phyloP scores from a whole-genome alignment of 1,140 invertebrate genomes.

The Octopus sinensis region DNA sequence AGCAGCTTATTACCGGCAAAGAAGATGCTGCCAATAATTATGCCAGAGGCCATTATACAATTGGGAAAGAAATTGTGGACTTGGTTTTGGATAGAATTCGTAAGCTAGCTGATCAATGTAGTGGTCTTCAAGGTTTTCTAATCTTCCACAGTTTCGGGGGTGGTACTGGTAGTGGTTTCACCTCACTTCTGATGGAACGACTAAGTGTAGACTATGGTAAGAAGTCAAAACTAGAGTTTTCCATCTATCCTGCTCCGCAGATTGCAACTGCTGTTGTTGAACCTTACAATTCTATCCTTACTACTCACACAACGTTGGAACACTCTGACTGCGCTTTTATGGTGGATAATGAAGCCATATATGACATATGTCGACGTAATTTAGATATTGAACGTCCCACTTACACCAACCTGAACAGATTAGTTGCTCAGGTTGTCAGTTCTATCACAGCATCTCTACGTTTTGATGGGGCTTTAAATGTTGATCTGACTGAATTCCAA shows the following conservation, averaged over 20 bases:
- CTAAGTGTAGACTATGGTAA: conserved; percentile 1
- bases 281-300: conserved; percentile 42
- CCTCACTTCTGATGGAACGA: conserved; percentile 2
- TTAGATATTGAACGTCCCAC: conserved; percentile 26
- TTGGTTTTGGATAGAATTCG: not conserved
- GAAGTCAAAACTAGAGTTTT: conserved; percentile 11
- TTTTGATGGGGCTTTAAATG: conserved; percentile 71
- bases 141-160: conserved; percentile 10
- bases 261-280: conserved; percentile 16
- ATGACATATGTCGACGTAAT: conserved; percentile 78
- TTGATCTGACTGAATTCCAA: conserved; percentile 69
- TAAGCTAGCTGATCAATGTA: conserved; percentile 2
- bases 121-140: conserved; percentile 4
- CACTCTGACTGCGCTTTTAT: conserved; percentile 46
- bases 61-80: not conserved
- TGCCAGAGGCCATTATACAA: not conserved
- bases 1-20: not conserved
- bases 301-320: conserved; percentile 55
- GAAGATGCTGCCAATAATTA: not conserved
- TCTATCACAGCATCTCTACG: conserved; percentile 64
- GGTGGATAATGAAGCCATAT: conserved; percentile 77
- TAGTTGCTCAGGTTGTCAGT: conserved; percentile 57
- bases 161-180: conserved; percentile 7
- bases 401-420: conserved; percentile 43
- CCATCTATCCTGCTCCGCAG: not conserved